Evolutionary conservation across 2,113 vertebrate genomes (phyloP), one percentile per base, ranked within the genome.

Genomic region (Rafetus swinhoei): DNA sequence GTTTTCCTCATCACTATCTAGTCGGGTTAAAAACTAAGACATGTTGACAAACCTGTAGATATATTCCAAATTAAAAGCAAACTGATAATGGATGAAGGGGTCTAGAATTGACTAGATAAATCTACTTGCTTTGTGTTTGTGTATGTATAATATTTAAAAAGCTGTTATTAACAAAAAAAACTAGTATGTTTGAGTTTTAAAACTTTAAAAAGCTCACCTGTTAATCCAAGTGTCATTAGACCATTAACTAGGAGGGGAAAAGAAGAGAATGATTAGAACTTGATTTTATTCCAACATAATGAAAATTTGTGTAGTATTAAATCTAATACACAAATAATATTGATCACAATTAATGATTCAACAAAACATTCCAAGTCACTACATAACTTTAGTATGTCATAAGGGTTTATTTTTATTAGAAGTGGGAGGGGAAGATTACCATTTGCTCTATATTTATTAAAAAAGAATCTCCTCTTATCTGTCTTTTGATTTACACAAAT

Each of bases 141-240:
- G 18, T 72, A 18, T 35, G 22, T 90, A 90, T 11, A 0, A 0
- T 94, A 84, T 56, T 91, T 57, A 88, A 74, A 84, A 16, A 18
- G n/a, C n/a, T 85, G 24, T 14, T 19, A 84, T 27, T 21, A 93
- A 87, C 9, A 89, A 81, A 82, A 95, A 6, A 86, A 32, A 84
- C 80, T 90, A 2, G 39, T 45, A 81, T 84, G 7, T n/a, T 11
- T 74, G 29, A 65, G 69, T 81, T 91, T 91, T 83, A 81, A 56
- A 93, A 94, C n/a, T 19, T 91, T 92, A 84, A 60, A 45, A 25
- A 77, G 59, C 97, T 97, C 81, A 97, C 97, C 97, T 96, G 96
- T 2, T 0, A 97, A 95, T 97, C 96, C 97, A 81, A 97, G 94
- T 0, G 5, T 94, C 92, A 97, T 90, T 88, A 97, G 83, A 83